Evolutionary conservation across 2,113 vertebrate genomes (phyloP).

Genomic region (Malurus melanocephalus): DNA sequence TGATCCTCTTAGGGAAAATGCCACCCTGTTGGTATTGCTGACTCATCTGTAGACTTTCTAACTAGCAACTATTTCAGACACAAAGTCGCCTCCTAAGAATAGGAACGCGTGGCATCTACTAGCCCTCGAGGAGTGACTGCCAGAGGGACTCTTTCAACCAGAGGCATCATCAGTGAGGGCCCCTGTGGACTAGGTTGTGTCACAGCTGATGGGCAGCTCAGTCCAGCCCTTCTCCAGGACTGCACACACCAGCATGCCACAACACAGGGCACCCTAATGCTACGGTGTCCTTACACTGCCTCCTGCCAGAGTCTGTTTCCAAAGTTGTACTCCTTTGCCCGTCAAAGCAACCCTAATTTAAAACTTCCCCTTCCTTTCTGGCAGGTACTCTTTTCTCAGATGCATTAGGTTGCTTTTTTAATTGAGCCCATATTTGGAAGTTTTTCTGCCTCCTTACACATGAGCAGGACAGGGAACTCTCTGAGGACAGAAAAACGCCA

Average conservation of each 20-base stretch:
- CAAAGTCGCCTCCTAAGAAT: background rate
- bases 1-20: background rate
- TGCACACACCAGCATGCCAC: too few species aligned
- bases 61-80: background rate
- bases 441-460: background rate
- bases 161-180: background rate
- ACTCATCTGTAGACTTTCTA: background rate
- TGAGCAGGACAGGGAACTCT: background rate
- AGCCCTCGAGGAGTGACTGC: fast-evolving
- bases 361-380: background rate
- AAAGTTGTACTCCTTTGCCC: background rate
- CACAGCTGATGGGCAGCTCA: background rate
- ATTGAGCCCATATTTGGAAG: fast-evolving
- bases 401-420: background rate
- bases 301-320: background rate
- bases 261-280: too few species aligned
- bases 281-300: background rate
- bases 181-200: fast-evolving
- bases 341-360: background rate
- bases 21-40: background rate
- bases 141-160: background rate
- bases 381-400: background rate
- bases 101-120: background rate
- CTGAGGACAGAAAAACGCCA: background rate
- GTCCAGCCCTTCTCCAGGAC: background rate